Evolutionary conservation across 2,113 vertebrate genomes (phyloP), one percentile per base, ranked within the genome.

Genomic region (Callipepla californica): DNA sequence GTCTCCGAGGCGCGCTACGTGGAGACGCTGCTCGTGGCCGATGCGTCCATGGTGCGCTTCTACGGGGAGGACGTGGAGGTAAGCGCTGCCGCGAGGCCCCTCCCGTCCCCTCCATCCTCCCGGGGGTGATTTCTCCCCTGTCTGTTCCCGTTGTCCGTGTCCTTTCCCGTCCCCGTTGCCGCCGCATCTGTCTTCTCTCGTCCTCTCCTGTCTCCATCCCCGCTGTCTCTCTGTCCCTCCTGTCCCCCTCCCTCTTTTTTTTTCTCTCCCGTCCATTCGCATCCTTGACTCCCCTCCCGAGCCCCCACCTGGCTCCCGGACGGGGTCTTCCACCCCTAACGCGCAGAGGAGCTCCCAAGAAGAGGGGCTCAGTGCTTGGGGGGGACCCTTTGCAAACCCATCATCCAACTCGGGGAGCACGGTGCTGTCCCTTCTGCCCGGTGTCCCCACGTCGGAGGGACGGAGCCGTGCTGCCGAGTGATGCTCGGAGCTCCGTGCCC

Each of bases 31-130:
- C 97, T 98, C 94, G 99, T 99, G 68, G 98, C 98, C 0, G 99
- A 99, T 28, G 94, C 97, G 4, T 98, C 97, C 95, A 99, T 99
- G 99, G 97, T 97, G 59, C 95, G 96, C 6, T 99, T 99, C 97
- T 99, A 99, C 58, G 98, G 98, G 44, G 97, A 98, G 40, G 98
- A 99, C 68, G 97, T 99, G 94, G 98, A 98, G 98, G 99, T 99
- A 98, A 96, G 96, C 75, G 66, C 51, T 17, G 47, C 7, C 7
- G 13, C 22, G 3, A 15, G 3, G 12, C 34, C 6, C 5, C 15
- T 6, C n/a, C 32, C 34, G 6, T 36, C 34, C 58, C 22, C n/a
- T 23, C 34, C 21, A 8, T 16, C 9, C 23, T 15, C 10, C 34
- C 21, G 23, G 23, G 23, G 13, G 9, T 19, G 55, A 57, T 57